phyloP scores from a whole-genome alignment of 2,888 invertebrate species.

The Proisotoma minuta region DNA sequence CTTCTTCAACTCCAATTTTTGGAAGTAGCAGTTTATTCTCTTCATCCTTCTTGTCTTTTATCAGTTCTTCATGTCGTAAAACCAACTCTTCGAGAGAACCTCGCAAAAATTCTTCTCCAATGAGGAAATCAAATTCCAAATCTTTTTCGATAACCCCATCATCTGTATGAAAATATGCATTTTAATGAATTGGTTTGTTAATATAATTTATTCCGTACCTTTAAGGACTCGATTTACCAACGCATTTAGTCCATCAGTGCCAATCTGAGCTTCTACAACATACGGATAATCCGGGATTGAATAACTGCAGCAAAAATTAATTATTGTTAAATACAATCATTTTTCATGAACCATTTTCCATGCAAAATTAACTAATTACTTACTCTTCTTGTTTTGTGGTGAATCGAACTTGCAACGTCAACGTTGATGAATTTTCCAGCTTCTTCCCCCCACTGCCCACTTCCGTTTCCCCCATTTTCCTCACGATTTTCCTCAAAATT shows the following conservation, averaged over 20 bases:
- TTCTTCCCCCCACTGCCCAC: not conserved
- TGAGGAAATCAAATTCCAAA: slow-evolving; percentile 78
- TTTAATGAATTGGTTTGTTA: not conserved
- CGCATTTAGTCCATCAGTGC: slow-evolving; percentile 66
- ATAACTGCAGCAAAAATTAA: slow-evolving; percentile 60
- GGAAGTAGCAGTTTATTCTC: slow-evolving; percentile 3
- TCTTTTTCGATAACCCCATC: slow-evolving; percentile 37
- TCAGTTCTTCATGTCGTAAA: slow-evolving; percentile 57
- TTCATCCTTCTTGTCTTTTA: slow-evolving; percentile 7
- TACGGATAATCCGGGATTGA: slow-evolving; percentile 80
- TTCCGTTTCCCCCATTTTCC: not conserved
- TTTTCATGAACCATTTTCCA: not conserved
- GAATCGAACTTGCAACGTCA: slow-evolving; percentile 65
- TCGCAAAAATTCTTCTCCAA: slow-evolving; percentile 75
- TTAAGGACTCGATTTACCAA: slow-evolving; percentile 73
- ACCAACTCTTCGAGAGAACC: slow-evolving; percentile 60
- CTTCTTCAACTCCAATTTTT: slow-evolving; percentile 69
- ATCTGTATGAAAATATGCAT: slow-evolving; percentile 35
- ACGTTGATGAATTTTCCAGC: slow-evolving; percentile 7
- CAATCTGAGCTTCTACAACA: slow-evolving; percentile 70
- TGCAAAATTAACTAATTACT: slow-evolving; percentile 51
- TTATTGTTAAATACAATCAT: not conserved
- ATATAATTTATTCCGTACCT: slow-evolving; percentile 51
- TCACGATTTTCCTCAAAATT: too few species aligned
- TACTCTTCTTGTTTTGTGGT: slow-evolving; percentile 76